Evolutionary conservation across 2,113 vertebrate species (phyloP).

Genomic region (Phalacrocorax pelagicus): DNA sequence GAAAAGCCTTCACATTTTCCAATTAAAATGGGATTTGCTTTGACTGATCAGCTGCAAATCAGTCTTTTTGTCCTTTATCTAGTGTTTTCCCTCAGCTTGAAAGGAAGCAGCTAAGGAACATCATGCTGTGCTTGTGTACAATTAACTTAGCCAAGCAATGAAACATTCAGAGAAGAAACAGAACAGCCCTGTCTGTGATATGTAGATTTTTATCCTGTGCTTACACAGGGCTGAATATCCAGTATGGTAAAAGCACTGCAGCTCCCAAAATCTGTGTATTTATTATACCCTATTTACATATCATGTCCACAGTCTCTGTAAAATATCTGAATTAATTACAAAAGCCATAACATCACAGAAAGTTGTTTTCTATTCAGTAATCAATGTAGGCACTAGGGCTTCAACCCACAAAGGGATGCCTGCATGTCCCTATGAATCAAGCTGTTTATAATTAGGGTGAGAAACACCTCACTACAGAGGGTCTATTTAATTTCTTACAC

Average conservation of each 20-base stretch:
- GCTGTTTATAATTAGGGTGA: neutral
- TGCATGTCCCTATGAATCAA: neutral
- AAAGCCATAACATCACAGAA: neutral
- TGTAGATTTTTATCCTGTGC: neutral
- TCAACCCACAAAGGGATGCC: neutral
- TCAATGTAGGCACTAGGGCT: neutral
- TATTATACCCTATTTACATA: neutral
- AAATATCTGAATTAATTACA: neutral
- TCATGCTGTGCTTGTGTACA: constrained; percentile 20
- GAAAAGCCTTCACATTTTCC: constrained; percentile 1
- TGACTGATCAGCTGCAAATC: neutral
- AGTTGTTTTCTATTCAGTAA: neutral
- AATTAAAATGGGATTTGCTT: constrained; percentile 32
- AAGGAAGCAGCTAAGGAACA: constrained; percentile 38
- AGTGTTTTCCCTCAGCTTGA: neutral
- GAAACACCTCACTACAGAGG: neutral
- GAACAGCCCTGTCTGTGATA: neutral
- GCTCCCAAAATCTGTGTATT: neutral
- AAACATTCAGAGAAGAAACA: constrained; percentile 5
- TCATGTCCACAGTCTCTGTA: neutral
- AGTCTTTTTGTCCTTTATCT: neutral
- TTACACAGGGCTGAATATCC: neutral
- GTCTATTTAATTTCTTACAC: neutral
- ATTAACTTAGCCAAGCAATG: constrained; percentile 9
- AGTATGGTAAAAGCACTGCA: neutral